Evolutionary conservation across 2,888 invertebrate species (phyloP).

Genomic region (Zhengitettix transpicula): DNA sequence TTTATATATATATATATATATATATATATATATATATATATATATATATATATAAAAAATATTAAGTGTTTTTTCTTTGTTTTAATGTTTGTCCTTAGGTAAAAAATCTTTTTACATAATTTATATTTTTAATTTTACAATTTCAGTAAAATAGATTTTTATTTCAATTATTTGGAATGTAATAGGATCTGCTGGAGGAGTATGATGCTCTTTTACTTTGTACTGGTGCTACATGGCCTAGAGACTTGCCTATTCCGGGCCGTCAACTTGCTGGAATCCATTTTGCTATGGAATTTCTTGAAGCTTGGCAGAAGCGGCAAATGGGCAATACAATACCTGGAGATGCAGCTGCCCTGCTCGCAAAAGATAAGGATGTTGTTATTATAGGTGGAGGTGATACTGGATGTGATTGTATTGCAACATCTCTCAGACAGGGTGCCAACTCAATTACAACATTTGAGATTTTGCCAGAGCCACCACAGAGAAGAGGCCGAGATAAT

Average conservation of each 20-base stretch:
- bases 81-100: no score
- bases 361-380: conserved; percentile 86
- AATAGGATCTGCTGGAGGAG: conserved; percentile 30
- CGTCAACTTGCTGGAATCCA: conserved; percentile 83
- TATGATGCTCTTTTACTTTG: conserved; percentile 79
- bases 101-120: no score
- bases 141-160: no score
- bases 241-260: conserved; percentile 75
- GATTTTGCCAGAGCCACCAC: conserved; percentile 85
- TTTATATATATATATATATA: no score
- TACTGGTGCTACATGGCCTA: conserved; percentile 91
- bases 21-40: no score
- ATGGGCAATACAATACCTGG: conserved; percentile 39
- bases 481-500: conserved; percentile 66
- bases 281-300: conserved; percentile 95
- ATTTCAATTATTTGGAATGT: no score
- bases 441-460: conserved; percentile 88
- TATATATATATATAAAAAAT: no score
- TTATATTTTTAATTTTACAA: no score
- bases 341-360: conserved; percentile 43
- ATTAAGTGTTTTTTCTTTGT: no score
- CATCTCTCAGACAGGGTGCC: conserved; percentile 87
- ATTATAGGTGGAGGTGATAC: conserved; percentile 66
- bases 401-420: conserved; percentile 96
- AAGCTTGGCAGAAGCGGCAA: conserved; percentile 92